phyloP scores from a whole-genome alignment of 2,113 vertebrate species.

The Hoplias malabaricus region DNA sequence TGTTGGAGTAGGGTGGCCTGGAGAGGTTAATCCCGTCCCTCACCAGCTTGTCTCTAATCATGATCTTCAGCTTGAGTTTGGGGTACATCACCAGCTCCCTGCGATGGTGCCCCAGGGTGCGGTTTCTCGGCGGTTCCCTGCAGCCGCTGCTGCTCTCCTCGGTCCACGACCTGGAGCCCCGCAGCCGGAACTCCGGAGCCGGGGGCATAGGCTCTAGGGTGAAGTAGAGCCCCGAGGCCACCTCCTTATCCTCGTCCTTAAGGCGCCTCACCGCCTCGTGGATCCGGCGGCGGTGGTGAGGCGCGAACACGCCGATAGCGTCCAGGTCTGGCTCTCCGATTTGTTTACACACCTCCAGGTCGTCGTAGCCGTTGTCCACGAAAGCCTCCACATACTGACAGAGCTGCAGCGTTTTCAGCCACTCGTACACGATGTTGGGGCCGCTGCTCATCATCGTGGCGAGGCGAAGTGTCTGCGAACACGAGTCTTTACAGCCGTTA shows the following conservation, averaged over 20 bases:
- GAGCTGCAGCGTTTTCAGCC: conserved; percentile 92
- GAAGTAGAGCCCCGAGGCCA: conserved; percentile 90
- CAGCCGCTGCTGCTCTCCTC: conserved; percentile 64
- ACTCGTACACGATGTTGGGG: conserved; percentile 93
- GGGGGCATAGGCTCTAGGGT: conserved; percentile 85
- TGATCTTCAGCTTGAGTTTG: conserved; percentile 94
- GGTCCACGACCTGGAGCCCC: conserved; percentile 76
- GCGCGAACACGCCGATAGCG: conserved; percentile 90
- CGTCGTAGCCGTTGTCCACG: conserved; percentile 96
- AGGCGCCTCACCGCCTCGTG: conserved; percentile 89
- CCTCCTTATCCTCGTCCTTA: conserved; percentile 83
- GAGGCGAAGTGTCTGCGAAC: background rate
- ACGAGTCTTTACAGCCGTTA: background rate
- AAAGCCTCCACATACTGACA: conserved; percentile 92
- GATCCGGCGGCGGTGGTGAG: conserved; percentile 87
- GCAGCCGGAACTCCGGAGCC: conserved; percentile 70
- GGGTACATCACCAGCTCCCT: conserved; percentile 84
- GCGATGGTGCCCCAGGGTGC: conserved; percentile 70
- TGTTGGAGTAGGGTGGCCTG: conserved; percentile 88
- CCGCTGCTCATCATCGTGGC: conserved; percentile 80
- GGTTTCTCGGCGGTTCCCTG: conserved; percentile 69
- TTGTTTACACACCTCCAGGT: conserved; percentile 97
- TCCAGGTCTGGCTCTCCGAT: conserved; percentile 97
- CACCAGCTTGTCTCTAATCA: conserved; percentile 96
- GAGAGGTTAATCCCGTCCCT: conserved; percentile 91